These are phyloP conservation scores for Cotesia congregata DNA, from an alignment of 2,888 invertebrate genomes.

Conservation along the genomic window DNA sequence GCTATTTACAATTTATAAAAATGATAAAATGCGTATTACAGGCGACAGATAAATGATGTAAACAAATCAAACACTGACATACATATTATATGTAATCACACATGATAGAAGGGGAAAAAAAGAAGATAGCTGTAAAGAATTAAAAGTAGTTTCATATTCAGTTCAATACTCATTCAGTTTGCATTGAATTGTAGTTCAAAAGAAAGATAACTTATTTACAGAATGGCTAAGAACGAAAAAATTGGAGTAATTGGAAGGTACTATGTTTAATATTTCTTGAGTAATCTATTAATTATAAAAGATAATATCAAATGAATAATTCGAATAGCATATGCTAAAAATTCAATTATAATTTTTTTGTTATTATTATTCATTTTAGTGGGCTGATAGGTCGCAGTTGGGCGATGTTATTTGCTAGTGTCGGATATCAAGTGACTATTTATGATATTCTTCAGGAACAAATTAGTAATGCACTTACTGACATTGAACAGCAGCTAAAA, in stretches of 20 bases:
- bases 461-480: conserved; percentile 80
- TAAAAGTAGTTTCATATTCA: background rate
- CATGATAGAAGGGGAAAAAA: background rate
- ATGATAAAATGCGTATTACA: background rate
- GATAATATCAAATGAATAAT: background rate
- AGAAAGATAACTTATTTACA: background rate
- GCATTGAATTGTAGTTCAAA: background rate
- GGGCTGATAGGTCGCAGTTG: conserved; percentile 96
- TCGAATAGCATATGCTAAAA: background rate
- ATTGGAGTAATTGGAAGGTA: conserved; percentile 85
- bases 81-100: background rate
- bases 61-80: background rate
- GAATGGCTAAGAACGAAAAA: conserved; percentile 72
- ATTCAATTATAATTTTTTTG: conserved; percentile 18
- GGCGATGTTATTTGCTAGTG: conserved; percentile 96
- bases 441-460: conserved; percentile 87
- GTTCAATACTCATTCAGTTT: background rate
- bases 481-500: conserved; percentile 81
- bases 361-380: conserved; percentile 72
- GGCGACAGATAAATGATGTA: background rate
- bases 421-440: conserved; percentile 89
- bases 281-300: conserved; percentile 2
- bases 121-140: background rate
- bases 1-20: background rate
- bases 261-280: conserved; percentile 20